phyloP scores from a whole-genome alignment of 2,797 vertebrate genomes.

The Odontamblyopus rebecca region DNA sequence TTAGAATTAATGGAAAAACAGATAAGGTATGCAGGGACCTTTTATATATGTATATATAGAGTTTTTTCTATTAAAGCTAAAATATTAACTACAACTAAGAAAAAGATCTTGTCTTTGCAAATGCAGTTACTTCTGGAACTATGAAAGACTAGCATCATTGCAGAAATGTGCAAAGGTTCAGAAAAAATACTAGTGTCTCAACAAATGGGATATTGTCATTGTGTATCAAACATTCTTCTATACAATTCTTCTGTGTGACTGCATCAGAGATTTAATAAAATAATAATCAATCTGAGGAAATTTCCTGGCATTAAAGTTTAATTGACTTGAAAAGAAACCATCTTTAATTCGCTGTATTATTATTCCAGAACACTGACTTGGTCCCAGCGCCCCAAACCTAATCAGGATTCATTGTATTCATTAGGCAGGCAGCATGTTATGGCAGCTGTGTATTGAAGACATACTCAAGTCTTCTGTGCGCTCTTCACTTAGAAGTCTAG shows the following conservation, averaged over 20 bases:
- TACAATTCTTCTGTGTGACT: conserved; percentile 2
- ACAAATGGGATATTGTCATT: not conserved
- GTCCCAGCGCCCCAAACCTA: conserved; percentile 49
- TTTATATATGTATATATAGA: too few relatives aligned
- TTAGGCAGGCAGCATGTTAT: conserved; percentile 17
- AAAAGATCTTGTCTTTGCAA: too few relatives aligned
- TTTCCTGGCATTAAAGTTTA: conserved; percentile 36
- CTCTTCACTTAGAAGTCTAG: conserved; percentile 10
- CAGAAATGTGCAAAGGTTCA: not conserved
- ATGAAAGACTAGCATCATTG: too few relatives aligned
- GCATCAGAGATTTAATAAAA: conserved; percentile 9
- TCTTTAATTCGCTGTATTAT: conserved; percentile 33
- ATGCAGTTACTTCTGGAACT: too few relatives aligned
- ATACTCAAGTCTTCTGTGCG: conserved; percentile 12
- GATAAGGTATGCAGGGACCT: too few relatives aligned
- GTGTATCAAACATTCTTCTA: not conserved
- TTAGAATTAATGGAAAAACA: too few relatives aligned
- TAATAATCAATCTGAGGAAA: conserved; percentile 35
- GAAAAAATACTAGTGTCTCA: not conserved
- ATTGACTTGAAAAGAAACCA: conserved; percentile 32
- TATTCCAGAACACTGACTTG: conserved; percentile 33
- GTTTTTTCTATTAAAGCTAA: too few relatives aligned
- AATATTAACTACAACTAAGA: too few relatives aligned
- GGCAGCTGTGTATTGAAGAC: conserved; percentile 28
- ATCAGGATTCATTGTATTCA: conserved; percentile 47